A percentile compares a stretch with the other conserved stretches of the same genome.
Conservation (phyloP, 2,888 invertebrate species). For the Erannis defoliaria region DNA sequence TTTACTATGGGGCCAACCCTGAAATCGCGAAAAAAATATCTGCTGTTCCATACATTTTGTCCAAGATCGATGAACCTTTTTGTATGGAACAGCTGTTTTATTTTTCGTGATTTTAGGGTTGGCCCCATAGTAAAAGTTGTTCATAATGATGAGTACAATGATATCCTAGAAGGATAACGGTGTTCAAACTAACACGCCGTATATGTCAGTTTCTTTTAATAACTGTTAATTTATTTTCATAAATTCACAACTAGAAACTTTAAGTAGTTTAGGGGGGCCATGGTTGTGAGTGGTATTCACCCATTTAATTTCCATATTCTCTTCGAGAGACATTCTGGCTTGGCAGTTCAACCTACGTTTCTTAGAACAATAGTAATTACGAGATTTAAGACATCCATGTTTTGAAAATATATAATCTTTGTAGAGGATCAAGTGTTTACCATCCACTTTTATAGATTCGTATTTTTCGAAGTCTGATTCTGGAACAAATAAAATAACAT, state of each 20-base stretch:
- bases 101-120: too few relatives aligned
- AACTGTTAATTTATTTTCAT: too few relatives aligned
- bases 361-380: constrained; percentile 9
- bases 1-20: too few relatives aligned
- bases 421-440: not conserved
- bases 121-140: too few relatives aligned
- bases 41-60: too few relatives aligned
- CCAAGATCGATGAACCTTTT: too few relatives aligned
- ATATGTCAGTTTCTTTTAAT: too few relatives aligned
- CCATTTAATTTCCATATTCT: not conserved
- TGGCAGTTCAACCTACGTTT: not conserved
- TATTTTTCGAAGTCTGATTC: not conserved
- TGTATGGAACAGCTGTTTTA: too few relatives aligned
- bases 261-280: not conserved
- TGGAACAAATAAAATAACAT: not conserved
- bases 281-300: constrained; percentile 8
- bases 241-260: not conserved
- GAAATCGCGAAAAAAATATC: too few relatives aligned
- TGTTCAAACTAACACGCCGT: too few relatives aligned
- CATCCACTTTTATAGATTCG: not conserved
- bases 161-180: too few relatives aligned
- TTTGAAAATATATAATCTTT: constrained; percentile 13
- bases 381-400: not conserved
- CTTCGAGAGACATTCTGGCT: not conserved
- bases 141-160: too few relatives aligned